Conservation (phyloP, 1,140 invertebrate genomes). For the Sarcophaga bullata region DNA sequence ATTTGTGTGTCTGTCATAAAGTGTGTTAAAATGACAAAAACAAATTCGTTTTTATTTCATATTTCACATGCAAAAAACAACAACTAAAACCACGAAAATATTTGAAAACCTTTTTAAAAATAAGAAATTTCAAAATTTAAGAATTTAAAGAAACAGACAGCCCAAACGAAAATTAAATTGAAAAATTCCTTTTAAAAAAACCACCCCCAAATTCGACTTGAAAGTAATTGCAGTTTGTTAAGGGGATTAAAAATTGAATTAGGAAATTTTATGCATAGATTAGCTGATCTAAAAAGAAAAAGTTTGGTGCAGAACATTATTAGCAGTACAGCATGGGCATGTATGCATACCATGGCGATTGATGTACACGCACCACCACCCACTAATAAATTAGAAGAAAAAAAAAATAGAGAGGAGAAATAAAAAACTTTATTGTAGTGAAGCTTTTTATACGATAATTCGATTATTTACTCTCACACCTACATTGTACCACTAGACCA, state of each 20-base stretch:
- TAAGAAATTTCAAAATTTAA: not conserved
- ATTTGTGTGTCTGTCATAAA: not conserved
- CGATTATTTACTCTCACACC: not conserved
- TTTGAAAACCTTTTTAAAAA: constrained; percentile 13
- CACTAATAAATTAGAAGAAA: not conserved
- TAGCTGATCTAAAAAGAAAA: not conserved
- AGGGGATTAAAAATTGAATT: constrained; percentile 22
- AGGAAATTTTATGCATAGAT: not conserved
- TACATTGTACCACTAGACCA: not conserved
- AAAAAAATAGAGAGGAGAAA: not conserved
- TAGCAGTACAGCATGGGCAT: not conserved
- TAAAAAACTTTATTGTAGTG: not conserved
- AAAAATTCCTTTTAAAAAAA: not conserved
- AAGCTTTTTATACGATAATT: constrained; percentile 15
- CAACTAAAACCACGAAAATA: not conserved
- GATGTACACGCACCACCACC: not conserved
- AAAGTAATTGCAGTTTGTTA: not conserved
- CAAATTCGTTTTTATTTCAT: not conserved
- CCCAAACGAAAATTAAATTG: not conserved
- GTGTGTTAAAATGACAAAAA: constrained; percentile 22
- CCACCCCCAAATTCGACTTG: constrained; percentile 10
- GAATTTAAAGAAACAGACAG: not conserved
- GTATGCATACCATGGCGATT: not conserved
- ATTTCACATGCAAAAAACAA: not conserved
- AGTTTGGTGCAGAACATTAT: no score